Base-by-base conservation (phyloP, 1,140 invertebrate species). In the Drosophila santomea region DNA sequence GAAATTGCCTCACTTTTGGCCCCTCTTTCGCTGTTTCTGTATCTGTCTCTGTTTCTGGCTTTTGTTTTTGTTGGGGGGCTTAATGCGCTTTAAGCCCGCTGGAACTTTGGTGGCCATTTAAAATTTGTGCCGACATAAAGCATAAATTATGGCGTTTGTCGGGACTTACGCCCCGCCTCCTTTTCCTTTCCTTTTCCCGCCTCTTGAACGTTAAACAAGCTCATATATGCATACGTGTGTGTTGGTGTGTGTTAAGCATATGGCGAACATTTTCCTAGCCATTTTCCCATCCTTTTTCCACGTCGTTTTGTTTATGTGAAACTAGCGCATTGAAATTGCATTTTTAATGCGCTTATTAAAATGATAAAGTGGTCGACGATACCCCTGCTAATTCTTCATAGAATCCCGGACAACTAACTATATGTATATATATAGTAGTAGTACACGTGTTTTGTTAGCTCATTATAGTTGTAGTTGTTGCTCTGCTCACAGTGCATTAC, bases 51-150 rank as follows among this genome's bases (percentile, higher is more conserved):
- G 52, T 28, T 12, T 23, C 28, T 66, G 45, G 41, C 44, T 71
- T 69, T 71, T 72, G 68, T 71, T 71, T 71, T 56, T 71, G 45
- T 36, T 51, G 59, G 28, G 36, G 35, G 59, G 55, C 54, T 82
- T 82, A 82, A 82, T 82, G 79, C 79, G 81, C 82, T 85, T 86
- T 76, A 67, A 79, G 79, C 72, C 64, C 69, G 67, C 15, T 77
- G 58, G 45, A 78, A 72, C 50, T 78, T 75, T 80, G 74, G 74
- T 77, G 74, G 73, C 74, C 74, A 77, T 77, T 77, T 74, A 81
- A 81, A 81, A 82, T 81, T 81, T 81, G 74, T 77, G 73, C 73
- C 68, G 68, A 80, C 79, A 83, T 86, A 76, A 59, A 69, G 74
- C 74, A 78, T 78, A 77, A 78, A 78, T 78, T 78, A 77, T 78